Percentiles rank a stretch among this genome's conserved stretches.
Evolutionary conservation across 1,140 invertebrate species (phyloP).

Genomic region (Dendroctonus ponderosae): DNA sequence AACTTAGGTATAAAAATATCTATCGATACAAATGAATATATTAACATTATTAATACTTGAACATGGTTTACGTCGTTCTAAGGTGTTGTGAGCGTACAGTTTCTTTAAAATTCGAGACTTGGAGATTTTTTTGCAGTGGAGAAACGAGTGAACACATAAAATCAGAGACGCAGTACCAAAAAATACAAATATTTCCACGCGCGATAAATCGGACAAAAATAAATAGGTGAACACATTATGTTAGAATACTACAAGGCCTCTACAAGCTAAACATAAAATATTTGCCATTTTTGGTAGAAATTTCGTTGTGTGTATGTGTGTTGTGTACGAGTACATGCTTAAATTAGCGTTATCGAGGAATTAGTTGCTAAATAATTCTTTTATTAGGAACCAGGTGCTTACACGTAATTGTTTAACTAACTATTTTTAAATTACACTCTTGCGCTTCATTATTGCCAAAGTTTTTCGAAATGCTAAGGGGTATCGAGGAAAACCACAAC

Average conservation of each 20-base stretch:
- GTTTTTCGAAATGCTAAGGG: conserved; percentile 32
- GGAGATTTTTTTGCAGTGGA: background rate
- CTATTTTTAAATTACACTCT: conserved; percentile 43
- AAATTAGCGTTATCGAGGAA: conserved; percentile 25
- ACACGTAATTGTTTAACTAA: conserved; percentile 41
- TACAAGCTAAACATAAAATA: conserved; percentile 8
- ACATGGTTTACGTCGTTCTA: conserved; percentile 4
- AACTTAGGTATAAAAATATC: conserved; percentile 20
- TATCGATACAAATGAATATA: conserved; percentile 27
- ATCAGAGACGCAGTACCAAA: conserved; percentile 21
- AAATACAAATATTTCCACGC: conserved; percentile 26
- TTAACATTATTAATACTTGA: conserved; percentile 34
- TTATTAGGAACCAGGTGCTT: conserved; percentile 52
- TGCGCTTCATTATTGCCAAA: conserved; percentile 38
- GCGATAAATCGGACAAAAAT: conserved; percentile 8
- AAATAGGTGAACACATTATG: conserved; percentile 25
- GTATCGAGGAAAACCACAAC: background rate
- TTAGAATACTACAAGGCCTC: conserved; percentile 10
- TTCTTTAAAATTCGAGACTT: conserved; percentile 18
- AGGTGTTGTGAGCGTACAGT: conserved; percentile 21
- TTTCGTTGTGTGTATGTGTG: conserved; percentile 18
- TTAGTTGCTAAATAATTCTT: conserved; percentile 35
- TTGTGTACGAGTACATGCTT: conserved; percentile 7
- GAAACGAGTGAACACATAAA: background rate
- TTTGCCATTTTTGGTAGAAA: conserved; percentile 25